phyloP scores from a whole-genome alignment of 2,797 vertebrate species.

The Oryzias dopingdopingensis region DNA sequence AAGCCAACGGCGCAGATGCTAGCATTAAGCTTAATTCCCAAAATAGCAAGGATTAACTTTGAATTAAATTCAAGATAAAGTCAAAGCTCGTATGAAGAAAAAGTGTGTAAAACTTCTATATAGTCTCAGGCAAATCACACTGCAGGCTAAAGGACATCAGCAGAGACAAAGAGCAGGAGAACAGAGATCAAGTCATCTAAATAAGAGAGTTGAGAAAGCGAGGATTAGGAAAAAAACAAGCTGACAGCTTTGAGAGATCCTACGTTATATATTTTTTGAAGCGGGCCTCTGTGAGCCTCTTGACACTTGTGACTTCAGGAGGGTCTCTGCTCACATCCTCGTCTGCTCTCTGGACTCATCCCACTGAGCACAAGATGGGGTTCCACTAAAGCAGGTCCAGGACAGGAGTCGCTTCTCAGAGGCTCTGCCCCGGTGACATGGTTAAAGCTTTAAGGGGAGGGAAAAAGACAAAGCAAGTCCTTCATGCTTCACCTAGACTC shows the following conservation, averaged over 20 bases:
- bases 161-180: slow-evolving; percentile 59
- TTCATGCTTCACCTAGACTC: slow-evolving; percentile 91
- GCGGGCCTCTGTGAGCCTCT: slow-evolving; percentile 73
- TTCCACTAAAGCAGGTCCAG: slow-evolving; percentile 86
- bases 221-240: slow-evolving; percentile 63
- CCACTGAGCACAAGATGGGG: slow-evolving; percentile 95
- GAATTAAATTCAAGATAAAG: slow-evolving; percentile 72
- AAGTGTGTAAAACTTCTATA: slow-evolving; percentile 60
- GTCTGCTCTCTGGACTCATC: slow-evolving; percentile 69
- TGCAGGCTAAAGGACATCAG: slow-evolving; percentile 50
- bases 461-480: slow-evolving; percentile 74
- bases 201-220: slow-evolving; percentile 52
- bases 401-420: slow-evolving; percentile 80
- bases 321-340: slow-evolving; percentile 68
- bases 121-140: slow-evolving; percentile 45
- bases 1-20: slow-evolving; percentile 65
- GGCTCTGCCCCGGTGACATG: slow-evolving; percentile 87
- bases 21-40: slow-evolving; percentile 67
- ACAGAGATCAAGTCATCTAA: slow-evolving; percentile 52
- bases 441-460: slow-evolving; percentile 76
- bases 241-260: slow-evolving; percentile 66
- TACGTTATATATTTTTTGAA: slow-evolving; percentile 76
- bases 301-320: slow-evolving; percentile 79
- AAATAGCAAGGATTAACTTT: slow-evolving; percentile 74
- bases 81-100: slow-evolving; percentile 59